Conservation (phyloP, 2,888 invertebrate species). For the Platycheirus rosarum region DNA sequence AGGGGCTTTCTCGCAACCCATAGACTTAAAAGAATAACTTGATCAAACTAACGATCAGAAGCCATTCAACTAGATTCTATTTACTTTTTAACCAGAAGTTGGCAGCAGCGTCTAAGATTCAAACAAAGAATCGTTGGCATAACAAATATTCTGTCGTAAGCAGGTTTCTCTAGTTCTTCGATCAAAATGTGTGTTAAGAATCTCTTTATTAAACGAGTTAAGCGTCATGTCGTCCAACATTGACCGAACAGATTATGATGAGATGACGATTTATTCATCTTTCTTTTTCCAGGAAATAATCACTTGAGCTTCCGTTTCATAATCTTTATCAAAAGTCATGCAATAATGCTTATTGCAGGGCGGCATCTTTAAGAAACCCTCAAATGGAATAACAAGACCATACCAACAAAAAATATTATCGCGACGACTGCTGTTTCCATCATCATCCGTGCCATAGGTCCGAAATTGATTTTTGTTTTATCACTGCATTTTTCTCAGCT, state of each 20-base stretch:
- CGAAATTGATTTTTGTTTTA: constrained; percentile 24
- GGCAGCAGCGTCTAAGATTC: background rate
- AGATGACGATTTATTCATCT: no score
- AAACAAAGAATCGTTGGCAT: background rate
- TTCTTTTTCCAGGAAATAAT: no score
- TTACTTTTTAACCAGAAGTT: background rate
- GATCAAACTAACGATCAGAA: background rate
- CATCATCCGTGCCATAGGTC: constrained; percentile 14
- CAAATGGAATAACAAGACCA: background rate
- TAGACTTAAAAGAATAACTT: no score
- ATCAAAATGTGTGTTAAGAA: background rate
- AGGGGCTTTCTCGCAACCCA: background rate
- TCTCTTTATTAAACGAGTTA: background rate
- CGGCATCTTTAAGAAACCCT: background rate
- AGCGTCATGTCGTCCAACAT: background rate
- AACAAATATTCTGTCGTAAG: background rate
- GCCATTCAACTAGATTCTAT: background rate
- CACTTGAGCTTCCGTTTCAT: background rate
- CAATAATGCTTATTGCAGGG: background rate
- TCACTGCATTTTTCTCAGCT: background rate
- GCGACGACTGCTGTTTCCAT: background rate
- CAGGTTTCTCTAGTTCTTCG: background rate
- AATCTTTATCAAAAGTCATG: constrained; percentile 4
- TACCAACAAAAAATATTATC: constrained; percentile 2
- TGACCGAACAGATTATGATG: background rate